Percentiles rank a stretch among this genome's conserved stretches.
Conservation (phyloP, 2,113 vertebrate genomes). For the Corythaixoides concolor region DNA sequence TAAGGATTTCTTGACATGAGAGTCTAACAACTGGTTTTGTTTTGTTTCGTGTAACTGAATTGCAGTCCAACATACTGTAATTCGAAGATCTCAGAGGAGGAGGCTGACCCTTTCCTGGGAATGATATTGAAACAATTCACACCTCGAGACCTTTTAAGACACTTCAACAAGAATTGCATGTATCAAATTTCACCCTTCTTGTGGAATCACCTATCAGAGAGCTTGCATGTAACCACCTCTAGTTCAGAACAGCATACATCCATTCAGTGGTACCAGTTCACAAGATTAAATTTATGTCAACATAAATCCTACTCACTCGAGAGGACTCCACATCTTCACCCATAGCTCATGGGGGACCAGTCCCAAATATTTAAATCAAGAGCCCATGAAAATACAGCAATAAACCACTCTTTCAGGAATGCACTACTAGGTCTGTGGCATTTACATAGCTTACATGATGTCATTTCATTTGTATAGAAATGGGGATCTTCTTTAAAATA, state of each 20-base stretch:
- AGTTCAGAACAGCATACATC: neutral
- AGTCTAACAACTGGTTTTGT: neutral
- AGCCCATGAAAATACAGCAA: neutral
- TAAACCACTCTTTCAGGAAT: neutral
- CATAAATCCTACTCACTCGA: neutral
- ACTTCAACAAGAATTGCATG: neutral
- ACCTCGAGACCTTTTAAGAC: neutral
- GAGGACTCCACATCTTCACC: neutral
- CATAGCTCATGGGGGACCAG: neutral
- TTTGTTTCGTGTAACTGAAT: neutral
- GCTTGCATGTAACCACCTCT: fast-evolving
- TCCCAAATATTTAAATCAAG: neutral
- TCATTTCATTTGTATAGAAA: neutral
- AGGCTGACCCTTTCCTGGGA: neutral
- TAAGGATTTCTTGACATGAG: neutral
- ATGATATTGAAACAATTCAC: neutral
- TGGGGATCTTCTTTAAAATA: neutral
- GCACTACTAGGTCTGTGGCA: neutral
- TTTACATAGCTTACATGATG: neutral
- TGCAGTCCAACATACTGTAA: neutral
- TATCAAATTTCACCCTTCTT: neutral
- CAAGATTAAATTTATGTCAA: neutral
- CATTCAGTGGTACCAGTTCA: neutral
- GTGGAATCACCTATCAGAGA: neutral
- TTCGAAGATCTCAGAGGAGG: neutral